Base-by-base conservation (phyloP, 2,888 invertebrate genomes). In the Amblyjoppa fuscipennis region DNA sequence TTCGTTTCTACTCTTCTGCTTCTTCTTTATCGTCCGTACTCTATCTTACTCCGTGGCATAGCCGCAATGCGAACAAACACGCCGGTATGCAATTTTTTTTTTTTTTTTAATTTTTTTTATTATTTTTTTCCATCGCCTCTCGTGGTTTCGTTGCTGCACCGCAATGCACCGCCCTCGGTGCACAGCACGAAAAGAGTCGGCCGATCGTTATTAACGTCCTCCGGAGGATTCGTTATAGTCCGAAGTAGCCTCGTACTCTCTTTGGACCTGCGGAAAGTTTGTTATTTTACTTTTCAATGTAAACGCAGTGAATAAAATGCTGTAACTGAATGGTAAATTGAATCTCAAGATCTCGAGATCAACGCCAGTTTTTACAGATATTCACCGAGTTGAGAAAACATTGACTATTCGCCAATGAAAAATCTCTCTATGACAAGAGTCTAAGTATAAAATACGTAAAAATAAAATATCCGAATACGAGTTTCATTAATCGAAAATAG, bases 201-300 rank as follows among this genome's bases (percentile, higher is more conserved):
- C 11, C 56, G 25, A 75, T 70, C 66, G 76, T 76, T 76, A 84
- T 81, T 84, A 84, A 84, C 73, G 75, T 76, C 76, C 68, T 56
- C 73, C 70, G 20, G 28, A 76, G 41, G 71, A 64, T 75, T 84
- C 76, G 71, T 77, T 84, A 77, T 68, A 51, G 38, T 66, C 41
- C 51, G 41, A 25, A 25, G 66, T 61, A 66, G 28, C 11, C 25
- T 53, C 59, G 38, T 53, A 79, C 51, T 74, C 4, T 20, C 49
- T 56, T 49, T 81, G 59, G 45, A 45, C 11, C 45, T 49, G 45
- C 16, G 16, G 3, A 49, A 59, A 49, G 9, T 83, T 61, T 71
- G 9, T 28, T 53, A 20, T 16, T 28, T 38, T 25, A 59, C 28
- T 49, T 69, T 49, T 69, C 2, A 28, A 16, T 6, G 7, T n/a